Base-by-base conservation (phyloP, 1,140 invertebrate species). In the Battus philenor region DNA sequence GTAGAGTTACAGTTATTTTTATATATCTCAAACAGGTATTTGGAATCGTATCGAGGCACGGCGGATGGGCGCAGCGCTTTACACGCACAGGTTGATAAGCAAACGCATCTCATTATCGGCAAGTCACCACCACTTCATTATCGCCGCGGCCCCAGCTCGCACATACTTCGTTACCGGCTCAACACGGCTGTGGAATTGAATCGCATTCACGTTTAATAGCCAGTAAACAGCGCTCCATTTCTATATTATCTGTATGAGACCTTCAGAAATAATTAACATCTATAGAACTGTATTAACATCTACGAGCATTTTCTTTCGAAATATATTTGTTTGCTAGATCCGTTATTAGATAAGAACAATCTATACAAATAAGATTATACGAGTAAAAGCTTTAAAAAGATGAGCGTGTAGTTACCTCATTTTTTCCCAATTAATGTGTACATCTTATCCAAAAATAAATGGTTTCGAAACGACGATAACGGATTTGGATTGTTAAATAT, bases 201-300 rank as follows among this genome's bases (percentile, higher is more conserved):
- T 78, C 62, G 63, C 74, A 78, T 76, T 78, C 72, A 73, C 65
- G 51, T 78, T 71, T 76, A 78, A 76, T 77, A 78, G 74, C 66
- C 64, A 68, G 67, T 68, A 75, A 78, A 73, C 67, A 72, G 61
- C 69, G 67, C 61, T 78, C 70, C 58, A 71, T 57, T 80, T 72
- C 59, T 66, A 60, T 63, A 73, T 73, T 71, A 77, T 74, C 58
- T 68, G 47, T 72, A 67, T 68, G 59, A 59, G 46, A 63, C 51
- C 53, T 70, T 75, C 62, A 56, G 59, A 61, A 58, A 68, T 70
- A 72, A 65, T 72, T 65, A 55, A 56, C 46, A 38, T 50, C 11
- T 48, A 55, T 50, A 47, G 66, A 72, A 70, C n/a, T n/a, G n/a
- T n/a, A n/a, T n/a, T n/a, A n/a, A n/a, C n/a, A n/a, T n/a, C n/a